Conservation (phyloP, 2,113 vertebrate genomes). For the Orycteropus afer region DNA sequence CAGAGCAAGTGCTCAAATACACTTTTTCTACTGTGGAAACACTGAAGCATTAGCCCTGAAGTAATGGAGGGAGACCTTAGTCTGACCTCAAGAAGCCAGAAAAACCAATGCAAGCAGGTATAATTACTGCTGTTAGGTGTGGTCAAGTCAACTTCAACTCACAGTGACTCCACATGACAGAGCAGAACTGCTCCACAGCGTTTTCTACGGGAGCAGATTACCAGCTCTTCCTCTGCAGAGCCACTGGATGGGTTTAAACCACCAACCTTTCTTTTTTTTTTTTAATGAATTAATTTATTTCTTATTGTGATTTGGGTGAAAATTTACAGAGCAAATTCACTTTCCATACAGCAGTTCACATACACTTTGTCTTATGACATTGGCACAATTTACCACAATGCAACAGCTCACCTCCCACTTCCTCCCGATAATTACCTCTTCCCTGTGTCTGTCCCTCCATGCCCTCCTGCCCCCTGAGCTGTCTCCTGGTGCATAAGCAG, state of each 20-base stretch:
- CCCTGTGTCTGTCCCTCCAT: too few relatives aligned
- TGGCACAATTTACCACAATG: too few relatives aligned
- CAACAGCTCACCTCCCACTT: too few relatives aligned
- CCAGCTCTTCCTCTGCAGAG: background rate
- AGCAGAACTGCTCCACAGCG: background rate
- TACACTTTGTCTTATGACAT: too few relatives aligned
- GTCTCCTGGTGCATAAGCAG: too few relatives aligned
- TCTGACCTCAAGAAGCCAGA: background rate
- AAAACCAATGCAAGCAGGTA: background rate
- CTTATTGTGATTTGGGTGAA: too few relatives aligned
- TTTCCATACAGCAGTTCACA: too few relatives aligned
- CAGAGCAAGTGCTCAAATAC: background rate
- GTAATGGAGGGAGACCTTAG: background rate
- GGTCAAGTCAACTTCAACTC: background rate
- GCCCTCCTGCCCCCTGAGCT: too few relatives aligned
- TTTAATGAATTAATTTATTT: too few relatives aligned
- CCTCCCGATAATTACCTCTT: too few relatives aligned
- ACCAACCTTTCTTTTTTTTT: background rate
- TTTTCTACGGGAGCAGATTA: background rate
- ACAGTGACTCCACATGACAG: background rate
- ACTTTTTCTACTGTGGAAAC: background rate
- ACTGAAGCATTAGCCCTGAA: background rate
- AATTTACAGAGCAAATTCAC: too few relatives aligned
- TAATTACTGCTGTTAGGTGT: background rate
- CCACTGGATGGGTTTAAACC: background rate